These are phyloP conservation scores for Benthochromis sp. DNA, from an alignment of 2,113 vertebrate genomes.

Conservation along the genomic window DNA sequence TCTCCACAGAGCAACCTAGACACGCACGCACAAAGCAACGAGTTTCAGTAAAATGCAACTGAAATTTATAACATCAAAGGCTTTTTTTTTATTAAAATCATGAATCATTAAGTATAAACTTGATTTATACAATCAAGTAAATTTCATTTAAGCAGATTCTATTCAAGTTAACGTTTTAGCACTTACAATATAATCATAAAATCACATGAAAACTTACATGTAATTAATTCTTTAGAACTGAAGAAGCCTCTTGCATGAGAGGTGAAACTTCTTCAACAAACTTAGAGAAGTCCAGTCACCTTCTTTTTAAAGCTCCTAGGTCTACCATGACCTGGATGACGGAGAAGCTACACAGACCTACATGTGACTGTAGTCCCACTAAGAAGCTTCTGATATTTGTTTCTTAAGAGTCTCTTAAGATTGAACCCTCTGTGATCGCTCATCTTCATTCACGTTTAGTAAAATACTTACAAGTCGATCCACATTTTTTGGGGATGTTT, in stretches of 20 bases:
- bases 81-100: background rate
- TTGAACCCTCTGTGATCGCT: background rate
- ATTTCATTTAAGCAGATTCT: background rate
- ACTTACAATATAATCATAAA: background rate
- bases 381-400: background rate
- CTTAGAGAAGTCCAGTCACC: background rate
- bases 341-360: background rate
- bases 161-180: background rate
- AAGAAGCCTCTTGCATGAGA: background rate
- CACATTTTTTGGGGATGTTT: background rate
- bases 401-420: background rate
- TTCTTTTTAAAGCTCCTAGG: background rate
- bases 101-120: background rate
- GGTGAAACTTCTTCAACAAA: background rate
- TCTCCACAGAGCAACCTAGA: background rate
- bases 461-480: background rate
- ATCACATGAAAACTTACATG: background rate
- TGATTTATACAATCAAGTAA: background rate
- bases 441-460: background rate
- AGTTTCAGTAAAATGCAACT: accelerated
- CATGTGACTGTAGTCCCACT: background rate
- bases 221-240: background rate
- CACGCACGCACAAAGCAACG: background rate
- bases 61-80: background rate
- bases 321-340: background rate